Evolutionary conservation across 1,140 invertebrate species (phyloP), one percentile per base, ranked within the genome.

Genomic region (Philopotamus ludificatus): DNA sequence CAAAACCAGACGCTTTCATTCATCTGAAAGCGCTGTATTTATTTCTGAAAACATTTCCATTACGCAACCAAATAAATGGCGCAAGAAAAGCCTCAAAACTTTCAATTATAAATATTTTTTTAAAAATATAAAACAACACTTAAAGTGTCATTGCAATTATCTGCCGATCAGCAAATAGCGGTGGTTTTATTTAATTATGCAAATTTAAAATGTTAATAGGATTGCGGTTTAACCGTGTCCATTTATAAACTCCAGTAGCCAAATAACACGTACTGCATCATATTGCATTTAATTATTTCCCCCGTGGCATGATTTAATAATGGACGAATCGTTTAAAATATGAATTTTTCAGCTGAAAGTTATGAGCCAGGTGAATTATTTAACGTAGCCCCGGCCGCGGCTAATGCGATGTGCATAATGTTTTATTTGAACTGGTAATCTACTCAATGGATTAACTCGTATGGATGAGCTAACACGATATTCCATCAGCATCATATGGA

Each of bases 361-460:
- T 16, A 16, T 47, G 44, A 8, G 44, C 28, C 4, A 4, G 8
- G 10, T 47, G 7, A 47, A 47, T 47, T 9, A 9, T 47, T 8
- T 47, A 47, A 7, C 15, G 44, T n/a, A n/a, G n/a, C 10, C 15
- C 10, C 4, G 44, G 8, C 18, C 44, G 44, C 18, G 44, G 4
- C 3, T 16, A 47, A 20, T 20, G 44, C 18, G 44, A 47, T 20
- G 44, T 47, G 10, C 44, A 47, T 47, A 47, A 47, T 47, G 44
- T 47, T 47, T 15, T 16, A 47, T 4, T 47, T 47, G 44, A 47
- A 15, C 10, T 16, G 18, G 4, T 15, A 47, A 16, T 4, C 8
- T 15, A 47, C 8, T 15, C 18, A 47, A 16, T 7, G 4, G 18
- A 47, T 16, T 16, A 47, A 9, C 18, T 7, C 18, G 18, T 15